Evolutionary conservation across 2,888 invertebrate genomes (phyloP).

Genomic region (Drosophila phalerata): DNA sequence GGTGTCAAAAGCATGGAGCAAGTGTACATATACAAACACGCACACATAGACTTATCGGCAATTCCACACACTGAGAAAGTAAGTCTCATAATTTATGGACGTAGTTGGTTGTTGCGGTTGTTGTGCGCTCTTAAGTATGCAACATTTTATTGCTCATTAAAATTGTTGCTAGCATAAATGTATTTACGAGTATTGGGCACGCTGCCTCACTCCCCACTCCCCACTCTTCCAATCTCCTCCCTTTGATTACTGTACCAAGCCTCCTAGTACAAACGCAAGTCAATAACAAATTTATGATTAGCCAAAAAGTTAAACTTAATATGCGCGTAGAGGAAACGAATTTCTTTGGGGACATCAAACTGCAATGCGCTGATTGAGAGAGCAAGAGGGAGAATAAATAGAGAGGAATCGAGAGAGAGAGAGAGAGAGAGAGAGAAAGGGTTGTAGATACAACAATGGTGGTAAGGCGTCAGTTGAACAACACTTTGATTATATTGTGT

Average conservation of each 20-base stretch:
- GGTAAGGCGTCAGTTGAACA: constrained; percentile 37
- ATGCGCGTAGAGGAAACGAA: constrained; percentile 10
- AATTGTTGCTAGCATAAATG: constrained; percentile 51
- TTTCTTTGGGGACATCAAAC: constrained; percentile 18
- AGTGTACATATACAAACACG: constrained; percentile 2
- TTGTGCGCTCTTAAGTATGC: constrained; percentile 63
- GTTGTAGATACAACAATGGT: not conserved
- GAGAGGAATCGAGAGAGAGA: not conserved
- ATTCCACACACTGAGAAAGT: constrained; percentile 2
- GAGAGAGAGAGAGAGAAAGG: not conserved
- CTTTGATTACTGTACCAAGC: not conserved
- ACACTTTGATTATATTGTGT: constrained; percentile 48
- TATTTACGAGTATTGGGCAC: constrained; percentile 42
- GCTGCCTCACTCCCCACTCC: not conserved
- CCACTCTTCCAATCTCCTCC: no score
- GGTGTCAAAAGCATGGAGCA: constrained; percentile 27
- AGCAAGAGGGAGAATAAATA: not conserved
- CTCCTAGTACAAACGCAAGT: constrained; percentile 14
- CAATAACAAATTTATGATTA: constrained; percentile 45
- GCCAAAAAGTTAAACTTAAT: constrained; percentile 25
- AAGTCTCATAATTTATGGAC: constrained; percentile 47
- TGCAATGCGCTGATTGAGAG: constrained; percentile 29
- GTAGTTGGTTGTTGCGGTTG: constrained; percentile 21
- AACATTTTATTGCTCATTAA: constrained; percentile 77
- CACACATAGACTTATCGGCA: constrained; percentile 8